Conservation (phyloP, 2,888 invertebrate species). For the Andrena marginata region DNA sequence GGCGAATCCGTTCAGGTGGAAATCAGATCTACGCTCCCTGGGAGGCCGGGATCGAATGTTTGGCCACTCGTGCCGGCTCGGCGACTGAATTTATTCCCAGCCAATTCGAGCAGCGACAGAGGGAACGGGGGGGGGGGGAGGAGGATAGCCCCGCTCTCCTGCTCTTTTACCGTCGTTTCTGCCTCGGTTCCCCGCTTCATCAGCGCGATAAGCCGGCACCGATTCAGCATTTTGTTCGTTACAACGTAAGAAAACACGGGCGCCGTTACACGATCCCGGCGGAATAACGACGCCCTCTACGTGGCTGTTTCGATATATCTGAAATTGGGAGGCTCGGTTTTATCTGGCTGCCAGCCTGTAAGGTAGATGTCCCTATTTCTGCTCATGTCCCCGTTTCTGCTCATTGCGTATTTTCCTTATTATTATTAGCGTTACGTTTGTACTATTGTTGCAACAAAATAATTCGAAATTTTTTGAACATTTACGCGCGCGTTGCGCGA, state of each 20-base stretch:
- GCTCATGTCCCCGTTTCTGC: too few species aligned
- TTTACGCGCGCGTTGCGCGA: too few species aligned
- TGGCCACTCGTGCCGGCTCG: conserved; percentile 13
- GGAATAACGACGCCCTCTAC: conserved; percentile 18
- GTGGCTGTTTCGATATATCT: conserved; percentile 50
- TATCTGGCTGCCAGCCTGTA: conserved; percentile 33
- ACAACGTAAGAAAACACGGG: conserved; percentile 68
- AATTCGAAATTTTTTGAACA: too few species aligned
- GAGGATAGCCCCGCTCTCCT: background rate
- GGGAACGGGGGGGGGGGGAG: background rate
- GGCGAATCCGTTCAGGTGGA: conserved; percentile 26
- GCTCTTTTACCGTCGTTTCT: conserved; percentile 23
- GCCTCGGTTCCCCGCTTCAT: conserved; percentile 68
- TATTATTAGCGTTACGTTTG: too few species aligned
- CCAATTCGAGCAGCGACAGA: conserved; percentile 21
- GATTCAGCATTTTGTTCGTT: conserved; percentile 75
- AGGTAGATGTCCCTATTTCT: too few species aligned
- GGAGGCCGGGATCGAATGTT: conserved; percentile 28
- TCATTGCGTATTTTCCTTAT: too few species aligned
- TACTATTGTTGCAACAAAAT: too few species aligned
- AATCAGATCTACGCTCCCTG: conserved; percentile 23
- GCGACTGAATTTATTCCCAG: conserved; percentile 45
- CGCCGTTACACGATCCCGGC: conserved; percentile 48
- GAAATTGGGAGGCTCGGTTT: conserved; percentile 34
- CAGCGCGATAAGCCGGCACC: conserved; percentile 76